Percentiles rank a stretch among this genome's conserved stretches.
Evolutionary conservation across 35 echinoderm and acorn worm species (phyloP).

Genomic region (Chiridota heheva): DNA sequence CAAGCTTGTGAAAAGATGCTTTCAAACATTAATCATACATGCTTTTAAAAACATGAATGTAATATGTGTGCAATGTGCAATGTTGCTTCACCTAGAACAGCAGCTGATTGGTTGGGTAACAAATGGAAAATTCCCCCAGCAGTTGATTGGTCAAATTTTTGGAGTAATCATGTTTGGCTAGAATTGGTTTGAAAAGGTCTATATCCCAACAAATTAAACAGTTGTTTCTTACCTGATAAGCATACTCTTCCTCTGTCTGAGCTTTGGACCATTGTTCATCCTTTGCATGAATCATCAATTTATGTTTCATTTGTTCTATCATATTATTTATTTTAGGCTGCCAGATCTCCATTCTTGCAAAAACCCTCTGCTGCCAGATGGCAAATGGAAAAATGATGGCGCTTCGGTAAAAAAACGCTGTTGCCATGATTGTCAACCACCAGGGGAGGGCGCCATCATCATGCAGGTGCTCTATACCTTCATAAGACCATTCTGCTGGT

Average conservation of each 20-base stretch:
- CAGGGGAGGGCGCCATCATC: constrained; percentile 58
- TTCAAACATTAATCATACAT: too few relatives aligned
- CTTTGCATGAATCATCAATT: constrained; percentile 60
- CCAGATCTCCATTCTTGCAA: constrained; percentile 75
- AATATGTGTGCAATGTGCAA: too few relatives aligned
- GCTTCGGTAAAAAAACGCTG: constrained; percentile 57
- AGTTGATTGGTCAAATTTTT: too few relatives aligned
- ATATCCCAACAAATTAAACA: neutral
- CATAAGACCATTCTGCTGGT: constrained; percentile 72
- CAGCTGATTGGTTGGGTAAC: too few relatives aligned
- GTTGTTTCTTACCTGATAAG: constrained; percentile 13
- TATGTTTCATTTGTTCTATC: constrained; percentile 80
- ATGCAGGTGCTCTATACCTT: constrained; percentile 78
- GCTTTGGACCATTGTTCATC: constrained; percentile 74
- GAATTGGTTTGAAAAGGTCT: too few relatives aligned
- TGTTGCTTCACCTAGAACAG: too few relatives aligned
- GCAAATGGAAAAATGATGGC: constrained; percentile 62
- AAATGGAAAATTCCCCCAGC: too few relatives aligned
- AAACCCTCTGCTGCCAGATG: constrained; percentile 65
- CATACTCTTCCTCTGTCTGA: constrained; percentile 20
- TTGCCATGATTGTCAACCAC: constrained; percentile 80
- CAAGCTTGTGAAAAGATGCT: too few relatives aligned
- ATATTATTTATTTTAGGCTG: constrained; percentile 84
- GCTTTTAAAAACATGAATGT: too few relatives aligned
- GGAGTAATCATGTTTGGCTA: too few relatives aligned